Evolutionary conservation across 2,797 vertebrate species (phyloP).

Genomic region (Eulemur albifrons): DNA sequence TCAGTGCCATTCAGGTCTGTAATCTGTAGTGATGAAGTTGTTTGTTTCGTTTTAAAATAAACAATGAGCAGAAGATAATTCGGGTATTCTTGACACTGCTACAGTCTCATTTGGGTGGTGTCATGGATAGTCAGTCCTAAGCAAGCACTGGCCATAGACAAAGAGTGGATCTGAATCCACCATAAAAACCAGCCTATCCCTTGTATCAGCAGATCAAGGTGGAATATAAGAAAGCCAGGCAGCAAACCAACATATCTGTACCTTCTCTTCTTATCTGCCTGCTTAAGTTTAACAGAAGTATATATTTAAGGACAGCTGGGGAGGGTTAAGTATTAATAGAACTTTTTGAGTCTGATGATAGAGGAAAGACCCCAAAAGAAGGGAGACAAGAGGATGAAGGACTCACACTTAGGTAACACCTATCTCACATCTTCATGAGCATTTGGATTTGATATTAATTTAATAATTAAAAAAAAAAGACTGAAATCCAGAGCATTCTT

Average conservation of each 20-base stretch:
- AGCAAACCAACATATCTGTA: background rate
- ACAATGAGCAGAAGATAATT: background rate
- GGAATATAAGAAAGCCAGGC: background rate
- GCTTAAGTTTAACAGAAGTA: background rate
- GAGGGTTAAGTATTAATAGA: background rate
- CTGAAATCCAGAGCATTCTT: background rate
- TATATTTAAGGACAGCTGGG: background rate
- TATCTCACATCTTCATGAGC: background rate
- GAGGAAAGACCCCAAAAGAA: background rate
- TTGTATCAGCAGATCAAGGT: background rate
- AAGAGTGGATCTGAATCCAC: background rate
- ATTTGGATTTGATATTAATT: slow-evolving; percentile 30
- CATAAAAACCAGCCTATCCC: background rate
- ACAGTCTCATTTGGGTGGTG: background rate
- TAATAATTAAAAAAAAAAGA: background rate
- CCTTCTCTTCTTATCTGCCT: background rate
- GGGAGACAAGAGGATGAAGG: background rate
- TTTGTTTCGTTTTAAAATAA: slow-evolving; percentile 17
- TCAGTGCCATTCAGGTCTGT: background rate
- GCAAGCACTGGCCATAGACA: background rate
- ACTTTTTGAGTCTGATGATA: background rate
- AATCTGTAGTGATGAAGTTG: background rate
- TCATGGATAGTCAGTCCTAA: background rate
- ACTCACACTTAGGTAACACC: background rate
- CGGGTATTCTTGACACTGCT: background rate